Base-by-base conservation (phyloP, 2,797 vertebrate species). In the Graptemys geographica region DNA sequence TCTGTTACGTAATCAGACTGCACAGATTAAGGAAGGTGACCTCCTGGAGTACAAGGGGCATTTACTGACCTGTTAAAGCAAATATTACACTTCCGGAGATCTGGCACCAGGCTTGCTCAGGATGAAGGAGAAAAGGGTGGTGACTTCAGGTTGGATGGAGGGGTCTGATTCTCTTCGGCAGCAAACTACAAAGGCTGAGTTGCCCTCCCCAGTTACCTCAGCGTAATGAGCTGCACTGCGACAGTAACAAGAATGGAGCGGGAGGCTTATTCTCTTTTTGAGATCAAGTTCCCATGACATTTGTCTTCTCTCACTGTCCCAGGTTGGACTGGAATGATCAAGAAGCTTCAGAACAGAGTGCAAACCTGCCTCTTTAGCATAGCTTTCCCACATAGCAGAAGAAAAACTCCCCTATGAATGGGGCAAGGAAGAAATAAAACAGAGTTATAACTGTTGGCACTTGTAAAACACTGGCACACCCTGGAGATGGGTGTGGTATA, bases 1-100 rank as follows among this genome's bases (percentile, higher is more conserved):
- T 94, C 93, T 33, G 94, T 97, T 97, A 97, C 0, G 94, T 95
- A 97, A 97, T 62, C 96, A 95, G 93, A 95, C 88, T 90, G 89
- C 1, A 3, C 28, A 94, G 97, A 96, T 97, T 97, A 97, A 90
- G 82, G 89, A 96, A 96, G 97, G 96, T 97, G 95, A 97, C 95
- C 97, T 97, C 86, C 83, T 86, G 86, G 69, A 92, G 86, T 72
- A 90, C 84, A 79, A 87, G 57, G 79, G 53, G 92, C 95, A 96
- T 97, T 97, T 97, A 89, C 84, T n/a, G 76, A 94, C 83, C 74
- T 82, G 81, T 95, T 84, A 0, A 0, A 95, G 78, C 72, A 97
- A 96, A 89, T 87, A 94, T 79, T 95, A 62, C 51, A 74, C 84
- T 94, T 96, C 59, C 86, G 90, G 82, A 27, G 76, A 96, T 76